Base-by-base conservation (phyloP, 2,797 vertebrate species). In the Lutjanus campechanus region DNA sequence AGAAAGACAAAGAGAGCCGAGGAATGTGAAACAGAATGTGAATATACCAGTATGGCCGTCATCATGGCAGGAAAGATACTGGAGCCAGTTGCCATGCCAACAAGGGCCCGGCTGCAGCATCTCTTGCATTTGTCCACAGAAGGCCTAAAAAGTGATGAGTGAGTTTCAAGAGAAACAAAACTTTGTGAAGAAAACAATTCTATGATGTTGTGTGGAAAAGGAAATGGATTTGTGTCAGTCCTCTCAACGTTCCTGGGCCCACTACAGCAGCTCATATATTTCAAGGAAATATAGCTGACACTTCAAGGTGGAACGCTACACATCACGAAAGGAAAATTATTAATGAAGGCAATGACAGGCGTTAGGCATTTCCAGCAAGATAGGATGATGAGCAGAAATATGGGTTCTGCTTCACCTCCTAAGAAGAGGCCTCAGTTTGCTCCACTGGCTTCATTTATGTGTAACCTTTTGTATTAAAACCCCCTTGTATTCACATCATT, bases 61-160 rank as follows among this genome's bases (percentile, higher is more conserved):
- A 55, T 84, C 73, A 79, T 76, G 60, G 51, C 62, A 76, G 75
- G 74, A 68, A 71, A 83, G 81, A 85, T 77, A 80, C n/a, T 20
- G 72, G 74, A 90, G 86, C 83, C 73, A 73, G 90, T 95, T 92
- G 85, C 91, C 81, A 94, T 94, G 92, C 87, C 92, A 89, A 92
- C 91, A 49, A 46, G 58, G 58, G 65, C 80, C 49, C 20, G 68
- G 74, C 73, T 56, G 76, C 71, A 62, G 78, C 69, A 61, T 87
- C 50, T 66, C 51, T 15, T 62, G 69, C 50, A 22, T 87, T 56
- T 76, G 64, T 83, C 85, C 80, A 66, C 36, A 70, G 22, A 64
- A 82, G 47, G 54, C 62, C 73, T 63, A 41, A 76, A 84, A 88
- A 83, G 72, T 76, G 73, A 73, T 43, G 78, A 59, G 79, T 82